These are phyloP conservation scores for Saccopteryx bilineata DNA, from an alignment of 2,113 vertebrate genomes.

Conservation along the genomic window DNA sequence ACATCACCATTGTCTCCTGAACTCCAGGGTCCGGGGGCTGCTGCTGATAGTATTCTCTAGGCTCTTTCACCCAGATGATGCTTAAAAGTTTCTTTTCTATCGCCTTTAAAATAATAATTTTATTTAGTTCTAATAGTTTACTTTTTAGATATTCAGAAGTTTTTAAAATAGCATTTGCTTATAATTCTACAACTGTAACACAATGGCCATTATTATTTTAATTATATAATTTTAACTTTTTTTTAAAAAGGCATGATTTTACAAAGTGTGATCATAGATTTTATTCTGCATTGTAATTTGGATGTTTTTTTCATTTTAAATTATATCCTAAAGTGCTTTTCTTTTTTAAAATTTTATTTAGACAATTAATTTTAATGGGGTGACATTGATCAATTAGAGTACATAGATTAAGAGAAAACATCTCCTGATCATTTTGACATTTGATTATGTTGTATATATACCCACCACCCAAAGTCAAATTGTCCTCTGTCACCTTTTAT, in stretches of 20 bases:
- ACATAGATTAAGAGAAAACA: no score
- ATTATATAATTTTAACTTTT: background rate
- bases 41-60: background rate
- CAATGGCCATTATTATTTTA: background rate
- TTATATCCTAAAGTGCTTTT: background rate
- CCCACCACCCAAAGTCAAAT: no score
- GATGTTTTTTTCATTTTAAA: background rate
- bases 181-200: background rate
- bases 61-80: background rate
- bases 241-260: background rate
- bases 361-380: no score
- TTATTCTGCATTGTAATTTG: background rate
- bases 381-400: no score
- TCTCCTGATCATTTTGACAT: no score
- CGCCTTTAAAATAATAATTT: constrained; percentile 26
- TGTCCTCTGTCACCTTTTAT: no score
- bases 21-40: background rate
- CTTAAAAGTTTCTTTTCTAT: background rate
- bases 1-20: background rate
- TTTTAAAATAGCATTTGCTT: background rate
- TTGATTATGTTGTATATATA: no score
- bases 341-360: no score
- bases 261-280: background rate
- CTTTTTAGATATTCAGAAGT: constrained; percentile 15
- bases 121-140: background rate